phyloP scores from a whole-genome alignment of 2,113 vertebrate genomes.

The Gila orcuttii region DNA sequence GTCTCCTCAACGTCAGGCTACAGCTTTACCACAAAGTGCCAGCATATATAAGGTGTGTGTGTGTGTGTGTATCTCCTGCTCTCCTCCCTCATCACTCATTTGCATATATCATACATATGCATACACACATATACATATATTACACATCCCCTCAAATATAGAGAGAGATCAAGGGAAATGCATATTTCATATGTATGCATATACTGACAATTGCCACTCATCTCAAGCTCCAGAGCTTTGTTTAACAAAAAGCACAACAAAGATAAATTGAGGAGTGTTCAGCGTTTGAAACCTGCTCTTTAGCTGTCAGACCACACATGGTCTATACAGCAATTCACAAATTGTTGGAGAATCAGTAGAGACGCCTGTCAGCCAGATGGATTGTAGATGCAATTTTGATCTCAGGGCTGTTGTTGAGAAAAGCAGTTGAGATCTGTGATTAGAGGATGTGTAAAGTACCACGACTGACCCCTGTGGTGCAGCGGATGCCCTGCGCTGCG shows the following conservation, averaged over 20 bases:
- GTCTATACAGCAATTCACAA: background rate
- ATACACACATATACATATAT: background rate
- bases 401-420: slow-evolving; percentile 2
- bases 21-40: slow-evolving; percentile 63
- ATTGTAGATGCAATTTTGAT: slow-evolving; percentile 14
- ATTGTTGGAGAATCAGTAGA: background rate
- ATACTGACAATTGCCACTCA: background rate
- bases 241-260: background rate
- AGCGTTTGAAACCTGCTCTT: background rate
- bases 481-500: background rate
- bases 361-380: slow-evolving; percentile 21
- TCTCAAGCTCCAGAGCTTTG: background rate
- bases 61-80: background rate
- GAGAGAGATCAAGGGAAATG: background rate
- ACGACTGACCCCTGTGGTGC: background rate
- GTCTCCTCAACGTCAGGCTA: slow-evolving; percentile 63
- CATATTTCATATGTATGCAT: background rate
- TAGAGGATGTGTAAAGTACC: background rate
- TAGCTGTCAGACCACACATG: background rate
- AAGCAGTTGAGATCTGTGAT: background rate
- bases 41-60: slow-evolving; percentile 74
- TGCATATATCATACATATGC: background rate
- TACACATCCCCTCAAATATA: background rate
- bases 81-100: background rate
- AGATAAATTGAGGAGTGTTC: background rate